phyloP scores from a whole-genome alignment of 2,113 vertebrate species.

The Arizona elegans region DNA sequence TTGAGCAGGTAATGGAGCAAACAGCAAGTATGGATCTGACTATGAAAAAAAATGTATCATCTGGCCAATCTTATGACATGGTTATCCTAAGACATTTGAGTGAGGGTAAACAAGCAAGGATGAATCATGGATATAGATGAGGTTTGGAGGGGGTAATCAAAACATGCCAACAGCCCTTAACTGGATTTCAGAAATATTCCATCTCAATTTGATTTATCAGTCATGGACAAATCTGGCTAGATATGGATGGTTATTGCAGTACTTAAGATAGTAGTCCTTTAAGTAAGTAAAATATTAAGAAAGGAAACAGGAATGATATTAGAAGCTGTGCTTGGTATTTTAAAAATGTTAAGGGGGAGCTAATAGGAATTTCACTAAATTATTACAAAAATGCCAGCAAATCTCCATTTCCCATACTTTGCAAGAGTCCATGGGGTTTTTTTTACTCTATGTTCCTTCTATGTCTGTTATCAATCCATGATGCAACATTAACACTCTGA shows the following conservation, averaged over 20 bases:
- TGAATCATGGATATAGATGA: neutral
- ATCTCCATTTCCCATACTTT: neutral
- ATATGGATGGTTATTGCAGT: neutral
- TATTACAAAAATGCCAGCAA: neutral
- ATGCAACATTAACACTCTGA: neutral
- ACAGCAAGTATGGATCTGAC: neutral
- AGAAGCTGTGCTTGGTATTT: neutral
- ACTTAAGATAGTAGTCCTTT: neutral
- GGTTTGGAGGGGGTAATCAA: neutral
- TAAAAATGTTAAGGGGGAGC: conserved; percentile 1
- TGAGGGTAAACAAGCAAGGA: neutral
- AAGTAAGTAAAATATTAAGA: neutral
- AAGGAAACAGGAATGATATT: neutral
- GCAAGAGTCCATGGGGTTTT: neutral
- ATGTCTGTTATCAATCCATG: neutral
- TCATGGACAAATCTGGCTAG: neutral
- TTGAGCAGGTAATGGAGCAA: neutral
- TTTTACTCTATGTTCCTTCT: neutral
- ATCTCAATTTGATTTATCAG: neutral
- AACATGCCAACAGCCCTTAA: neutral
- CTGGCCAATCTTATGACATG: neutral
- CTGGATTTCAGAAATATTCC: conserved; percentile 1
- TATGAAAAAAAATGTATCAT: neutral
- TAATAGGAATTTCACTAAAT: conserved; percentile 3
- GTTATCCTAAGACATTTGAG: neutral